phyloP scores from a whole-genome alignment of 2,888 invertebrate genomes.

The Orthosia gothica region DNA sequence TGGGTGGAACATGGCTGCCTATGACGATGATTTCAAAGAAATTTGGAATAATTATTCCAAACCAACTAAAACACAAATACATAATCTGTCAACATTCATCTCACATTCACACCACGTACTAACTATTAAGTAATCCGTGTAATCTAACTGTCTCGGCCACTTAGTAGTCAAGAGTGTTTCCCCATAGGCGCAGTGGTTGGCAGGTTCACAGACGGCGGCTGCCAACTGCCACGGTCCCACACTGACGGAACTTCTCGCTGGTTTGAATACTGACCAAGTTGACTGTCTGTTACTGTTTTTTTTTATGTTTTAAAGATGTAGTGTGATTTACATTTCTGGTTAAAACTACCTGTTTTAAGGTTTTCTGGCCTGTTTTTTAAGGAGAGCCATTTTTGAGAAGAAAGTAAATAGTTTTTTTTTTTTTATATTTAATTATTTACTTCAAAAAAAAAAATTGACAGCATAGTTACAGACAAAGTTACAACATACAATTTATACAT shows the following conservation, averaged over 20 bases:
- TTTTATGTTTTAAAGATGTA: constrained; percentile 27
- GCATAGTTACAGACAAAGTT: no score
- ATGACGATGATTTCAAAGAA: not conserved
- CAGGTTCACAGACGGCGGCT: constrained; percentile 27
- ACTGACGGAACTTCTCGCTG: constrained; percentile 44
- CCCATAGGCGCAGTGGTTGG: constrained; percentile 42
- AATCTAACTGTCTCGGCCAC: constrained; percentile 36
- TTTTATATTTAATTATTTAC: no score
- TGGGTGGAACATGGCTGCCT: not conserved
- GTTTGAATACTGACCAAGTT: constrained; percentile 42
- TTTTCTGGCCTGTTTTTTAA: not conserved
- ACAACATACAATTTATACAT: no score
- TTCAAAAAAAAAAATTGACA: no score
- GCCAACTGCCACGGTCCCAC: constrained; percentile 55
- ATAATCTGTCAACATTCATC: not conserved
- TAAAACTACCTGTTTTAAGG: not conserved
- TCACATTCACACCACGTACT: not conserved
- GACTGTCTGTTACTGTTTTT: constrained; percentile 29
- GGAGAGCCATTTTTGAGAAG: not conserved
- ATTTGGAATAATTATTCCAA: not conserved
- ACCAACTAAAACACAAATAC: not conserved
- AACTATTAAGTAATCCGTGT: constrained; percentile 48
- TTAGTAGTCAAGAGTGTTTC: constrained; percentile 39
- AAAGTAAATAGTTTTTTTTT: no score
- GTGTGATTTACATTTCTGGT: not conserved